phyloP scores from a whole-genome alignment of 2,113 vertebrate genomes.

The Pteronura brasiliensis region DNA sequence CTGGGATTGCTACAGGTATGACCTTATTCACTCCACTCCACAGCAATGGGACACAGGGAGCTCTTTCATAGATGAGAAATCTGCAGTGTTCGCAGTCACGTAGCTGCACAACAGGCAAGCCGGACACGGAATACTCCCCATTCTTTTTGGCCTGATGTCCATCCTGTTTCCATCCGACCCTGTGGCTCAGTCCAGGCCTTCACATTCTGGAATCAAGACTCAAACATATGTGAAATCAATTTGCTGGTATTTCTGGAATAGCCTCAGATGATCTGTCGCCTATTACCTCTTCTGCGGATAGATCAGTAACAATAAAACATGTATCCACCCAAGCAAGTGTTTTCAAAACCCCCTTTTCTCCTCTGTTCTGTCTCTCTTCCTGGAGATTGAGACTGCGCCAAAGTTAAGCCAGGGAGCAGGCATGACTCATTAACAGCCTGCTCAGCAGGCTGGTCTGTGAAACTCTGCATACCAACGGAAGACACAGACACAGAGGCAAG shows the following conservation, averaged over 20 bases:
- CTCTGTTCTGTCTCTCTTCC: not conserved
- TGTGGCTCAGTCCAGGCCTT: not conserved
- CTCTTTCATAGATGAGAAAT: not conserved
- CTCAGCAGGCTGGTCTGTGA: not conserved
- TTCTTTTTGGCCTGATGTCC: not conserved
- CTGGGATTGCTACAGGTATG: not conserved
- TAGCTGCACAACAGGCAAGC: not conserved
- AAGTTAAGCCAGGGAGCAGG: not conserved
- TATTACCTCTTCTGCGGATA: not conserved
- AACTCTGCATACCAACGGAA: not conserved
- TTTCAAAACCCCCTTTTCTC: conserved; percentile 25
- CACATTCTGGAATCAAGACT: not conserved
- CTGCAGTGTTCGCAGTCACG: not conserved
- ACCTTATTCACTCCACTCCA: not conserved
- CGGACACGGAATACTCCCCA: fast-evolving
- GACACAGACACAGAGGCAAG: not conserved
- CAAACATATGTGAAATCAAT: not conserved
- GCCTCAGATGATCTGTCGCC: not conserved
- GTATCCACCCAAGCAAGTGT: conserved; percentile 12
- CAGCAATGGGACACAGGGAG: not conserved
- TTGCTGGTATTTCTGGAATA: not conserved
- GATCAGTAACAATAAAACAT: not conserved
- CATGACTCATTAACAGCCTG: conserved; percentile 17
- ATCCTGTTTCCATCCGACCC: not conserved
- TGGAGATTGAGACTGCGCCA: not conserved